Evolutionary conservation across 2,888 invertebrate genomes (phyloP), one percentile per base, ranked within the genome.

Genomic region (Therioaphis trifolii): DNA sequence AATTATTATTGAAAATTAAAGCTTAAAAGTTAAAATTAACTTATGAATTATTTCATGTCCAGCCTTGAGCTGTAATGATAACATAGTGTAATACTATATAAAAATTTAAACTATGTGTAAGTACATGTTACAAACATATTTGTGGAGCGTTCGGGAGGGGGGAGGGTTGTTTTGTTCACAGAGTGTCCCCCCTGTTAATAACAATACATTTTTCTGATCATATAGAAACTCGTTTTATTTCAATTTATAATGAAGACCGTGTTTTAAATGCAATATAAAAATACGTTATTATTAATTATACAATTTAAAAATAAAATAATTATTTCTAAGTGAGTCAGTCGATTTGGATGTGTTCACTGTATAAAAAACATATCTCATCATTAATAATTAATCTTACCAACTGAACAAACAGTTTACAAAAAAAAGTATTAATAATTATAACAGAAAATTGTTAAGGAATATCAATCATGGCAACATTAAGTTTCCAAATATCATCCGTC

Each of bases 251-350:
- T 52, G 66, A 68, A 78, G 29, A 68, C 40, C 66, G 18, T 68
- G 77, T 68, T 68, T 78, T 52, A 52, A 78, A 66, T 68, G 21
- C 35, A 68, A 78, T 78, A 78, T 46, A 78, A 78, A 78, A 77
- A 77, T 77, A 77, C 21, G 49, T 52, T 49, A 66, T 78, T 78
- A 35, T 68, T 35, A 40, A 66, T 66, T 52, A 7, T 52, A 78
- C 49, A 78, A 52, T 58, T 66, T 29, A 78, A 66, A 68, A 55
- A 79, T 55, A 69, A 69, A 15, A 69, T 79, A 15, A 69, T 79
- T 69, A 79, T 27, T 69, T 55, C 40, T 79, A 69, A 40, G 40
- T 24, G 40, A 69, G 52, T 79, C 78, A 79, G 78, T 79, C 78
- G 68, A 40, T 79, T 79, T 69, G 2, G 78, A 79, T 69, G 78